Conservation (phyloP, 2,113 vertebrate species). For the Entosphenus tridentatus region DNA sequence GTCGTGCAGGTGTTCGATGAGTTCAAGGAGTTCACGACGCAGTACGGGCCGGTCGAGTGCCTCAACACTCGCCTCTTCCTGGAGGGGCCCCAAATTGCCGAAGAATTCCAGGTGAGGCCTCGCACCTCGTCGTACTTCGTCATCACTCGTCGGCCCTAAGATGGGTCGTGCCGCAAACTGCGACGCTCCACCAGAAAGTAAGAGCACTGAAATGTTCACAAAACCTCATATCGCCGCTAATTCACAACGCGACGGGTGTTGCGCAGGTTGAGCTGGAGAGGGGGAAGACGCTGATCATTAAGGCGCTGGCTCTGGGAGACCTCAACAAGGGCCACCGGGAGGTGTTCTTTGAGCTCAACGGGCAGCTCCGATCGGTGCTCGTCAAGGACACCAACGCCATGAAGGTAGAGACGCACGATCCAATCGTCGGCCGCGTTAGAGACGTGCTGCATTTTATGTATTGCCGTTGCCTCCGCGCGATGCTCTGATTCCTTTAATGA, state of each 20-base stretch:
- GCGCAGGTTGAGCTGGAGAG: slow-evolving; percentile 62
- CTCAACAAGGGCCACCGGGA: slow-evolving; percentile 68
- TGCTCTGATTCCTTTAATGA: too few species aligned
- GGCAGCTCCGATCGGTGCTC: slow-evolving; percentile 60
- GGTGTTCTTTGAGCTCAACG: slow-evolving; percentile 77
- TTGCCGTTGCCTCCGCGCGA: too few species aligned
- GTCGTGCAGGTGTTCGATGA: slow-evolving; percentile 35
- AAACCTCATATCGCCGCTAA: too few species aligned
- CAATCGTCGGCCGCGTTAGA: too few species aligned
- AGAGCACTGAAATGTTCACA: too few species aligned
- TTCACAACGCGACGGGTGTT: too few species aligned
- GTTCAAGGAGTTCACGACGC: slow-evolving; percentile 45
- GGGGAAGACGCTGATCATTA: slow-evolving; percentile 69
- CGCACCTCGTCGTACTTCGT: too few species aligned
- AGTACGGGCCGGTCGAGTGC: slow-evolving; percentile 52
- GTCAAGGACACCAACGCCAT: slow-evolving; percentile 63
- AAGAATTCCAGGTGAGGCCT: slow-evolving; percentile 53
- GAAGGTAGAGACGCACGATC: slow-evolving; percentile 28
- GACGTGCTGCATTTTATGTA: too few species aligned
- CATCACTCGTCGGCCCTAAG: too few species aligned
- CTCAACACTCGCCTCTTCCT: slow-evolving; percentile 66
- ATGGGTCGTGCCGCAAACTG: too few species aligned
- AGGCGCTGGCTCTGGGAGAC: slow-evolving; percentile 59
- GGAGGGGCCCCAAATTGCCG: slow-evolving; percentile 65
- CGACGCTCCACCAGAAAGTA: too few species aligned